Evolutionary conservation across 2,888 invertebrate species (phyloP), one percentile per base, ranked within the genome.

Genomic region (Leistus spinibarbis): DNA sequence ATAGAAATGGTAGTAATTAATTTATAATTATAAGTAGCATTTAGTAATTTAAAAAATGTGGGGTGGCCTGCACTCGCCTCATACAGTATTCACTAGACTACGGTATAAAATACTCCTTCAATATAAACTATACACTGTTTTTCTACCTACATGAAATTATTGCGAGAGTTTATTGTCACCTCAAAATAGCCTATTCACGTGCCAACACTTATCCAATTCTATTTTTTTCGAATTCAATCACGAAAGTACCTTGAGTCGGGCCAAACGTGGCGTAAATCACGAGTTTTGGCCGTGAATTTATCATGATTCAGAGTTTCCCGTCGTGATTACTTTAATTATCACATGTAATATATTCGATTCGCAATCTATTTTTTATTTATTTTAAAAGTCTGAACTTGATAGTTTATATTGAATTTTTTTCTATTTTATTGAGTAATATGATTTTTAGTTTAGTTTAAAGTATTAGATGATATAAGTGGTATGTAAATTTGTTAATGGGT

Each of bases 281-380:
- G 70, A 63, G 27, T 20, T 10, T 22, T 63, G 53, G n/a, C 53
- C 70, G 63, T 70, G 70, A 63, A 62, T 22, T 70, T 63, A 63
- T 70, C 70, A 23, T 70, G 63, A 70, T 63, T 60, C 70, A 63
- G n/a, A 27, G 57, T 40, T 54, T 70, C 63, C 54, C 54, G 16
- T 10, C 23, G 27, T 64, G 64, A 64, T 22, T 40, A 40, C 5
- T 1, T 40, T 40, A 13, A 19, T 57, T 57, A 57, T 5, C 57
- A n/a, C 57, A 57, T 57, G 19, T 57, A 13, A 2, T 57, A 10
- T 57, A 57, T 53, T 0, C 57, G 19, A 13, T 19, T 40, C 3
- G 40, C 13, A 10, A 3, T 24, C 24, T 40, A 40, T 7, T 7
- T 4, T 40, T 7, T 40, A 40, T 4, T 24, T 40, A 40, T 40